These are phyloP conservation scores for Australoheros facetus DNA, from an alignment of 2,797 vertebrate genomes.

Conservation along the genomic window DNA sequence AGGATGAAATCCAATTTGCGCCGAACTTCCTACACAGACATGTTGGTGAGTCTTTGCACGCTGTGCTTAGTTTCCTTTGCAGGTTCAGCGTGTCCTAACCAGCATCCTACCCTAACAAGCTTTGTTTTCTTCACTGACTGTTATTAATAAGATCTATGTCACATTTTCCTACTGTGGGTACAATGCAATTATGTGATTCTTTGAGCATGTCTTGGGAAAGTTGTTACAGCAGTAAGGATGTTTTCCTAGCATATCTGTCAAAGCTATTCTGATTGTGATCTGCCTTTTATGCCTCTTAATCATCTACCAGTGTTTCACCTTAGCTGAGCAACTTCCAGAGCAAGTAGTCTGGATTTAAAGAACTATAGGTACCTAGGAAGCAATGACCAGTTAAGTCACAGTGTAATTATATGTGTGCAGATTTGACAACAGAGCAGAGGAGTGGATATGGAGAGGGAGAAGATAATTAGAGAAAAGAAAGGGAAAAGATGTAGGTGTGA, in stretches of 20 bases:
- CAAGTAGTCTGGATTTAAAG: constrained; percentile 27
- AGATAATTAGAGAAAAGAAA: constrained; percentile 64
- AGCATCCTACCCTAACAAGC: background rate
- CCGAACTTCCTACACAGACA: constrained; percentile 16
- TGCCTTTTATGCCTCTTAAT: constrained; percentile 32
- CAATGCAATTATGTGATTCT: constrained; percentile 2
- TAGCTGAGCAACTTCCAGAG: background rate
- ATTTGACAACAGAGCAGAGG: constrained; percentile 51
- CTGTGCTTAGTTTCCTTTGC: constrained; percentile 14
- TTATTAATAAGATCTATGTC: constrained; percentile 8
- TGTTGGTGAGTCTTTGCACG: background rate
- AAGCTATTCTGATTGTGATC: constrained; percentile 24
- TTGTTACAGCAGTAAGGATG: constrained; percentile 2
- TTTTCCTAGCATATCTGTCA: constrained; percentile 32
- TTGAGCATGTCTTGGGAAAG: constrained; percentile 11
- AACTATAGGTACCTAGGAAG: constrained; percentile 24
- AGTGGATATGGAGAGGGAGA: constrained; percentile 41
- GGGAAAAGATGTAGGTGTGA: constrained; percentile 63
- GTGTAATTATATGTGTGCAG: constrained; percentile 52
- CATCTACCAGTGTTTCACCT: constrained; percentile 1
- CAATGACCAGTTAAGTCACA: constrained; percentile 32
- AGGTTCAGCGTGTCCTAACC: constrained; percentile 14
- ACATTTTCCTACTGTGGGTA: background rate
- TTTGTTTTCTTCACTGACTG: constrained; percentile 12
- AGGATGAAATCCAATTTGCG: constrained; percentile 51